Conservation (phyloP, 2,113 vertebrate species). For the Natator depressus region DNA sequence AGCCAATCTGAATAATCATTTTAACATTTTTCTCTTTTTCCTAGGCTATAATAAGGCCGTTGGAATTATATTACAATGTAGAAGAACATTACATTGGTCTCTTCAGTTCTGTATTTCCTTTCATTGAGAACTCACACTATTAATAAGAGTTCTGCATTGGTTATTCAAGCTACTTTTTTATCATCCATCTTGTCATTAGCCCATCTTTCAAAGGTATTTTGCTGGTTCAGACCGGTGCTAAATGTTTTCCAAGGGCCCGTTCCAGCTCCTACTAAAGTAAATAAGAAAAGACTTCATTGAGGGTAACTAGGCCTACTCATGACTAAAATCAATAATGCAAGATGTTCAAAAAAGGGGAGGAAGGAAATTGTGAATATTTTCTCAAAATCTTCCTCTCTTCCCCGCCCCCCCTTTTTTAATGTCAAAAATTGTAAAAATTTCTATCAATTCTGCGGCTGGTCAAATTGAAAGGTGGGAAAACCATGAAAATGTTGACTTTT, state of each 20-base stretch:
- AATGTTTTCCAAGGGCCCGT: not conserved
- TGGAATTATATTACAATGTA: constrained; percentile 14
- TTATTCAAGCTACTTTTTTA: constrained; percentile 50
- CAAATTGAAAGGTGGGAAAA: constrained; percentile 11
- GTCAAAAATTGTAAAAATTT: not conserved
- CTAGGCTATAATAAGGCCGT: not conserved
- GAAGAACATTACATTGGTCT: constrained; percentile 22
- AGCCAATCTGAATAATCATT: constrained; percentile 18
- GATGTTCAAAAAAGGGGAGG: not conserved
- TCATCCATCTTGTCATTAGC: constrained; percentile 39
- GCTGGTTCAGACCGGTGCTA: not conserved
- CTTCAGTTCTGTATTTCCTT: constrained; percentile 21
- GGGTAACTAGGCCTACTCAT: not conserved
- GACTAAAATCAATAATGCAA: constrained; percentile 4
- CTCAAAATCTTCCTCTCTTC: not conserved
- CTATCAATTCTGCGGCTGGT: not conserved
- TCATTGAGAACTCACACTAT: constrained; percentile 53
- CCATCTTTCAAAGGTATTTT: constrained; percentile 6
- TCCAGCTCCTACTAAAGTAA: constrained; percentile 20
- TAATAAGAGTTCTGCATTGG: constrained; percentile 29
- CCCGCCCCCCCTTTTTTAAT: not conserved
- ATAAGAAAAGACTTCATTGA: constrained; percentile 2
- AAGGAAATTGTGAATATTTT: not conserved
- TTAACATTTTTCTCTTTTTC: constrained; percentile 24
- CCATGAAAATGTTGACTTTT: not conserved